Evolutionary conservation across 2,797 vertebrate species (phyloP).

Genomic region (Eptatretus atami): DNA sequence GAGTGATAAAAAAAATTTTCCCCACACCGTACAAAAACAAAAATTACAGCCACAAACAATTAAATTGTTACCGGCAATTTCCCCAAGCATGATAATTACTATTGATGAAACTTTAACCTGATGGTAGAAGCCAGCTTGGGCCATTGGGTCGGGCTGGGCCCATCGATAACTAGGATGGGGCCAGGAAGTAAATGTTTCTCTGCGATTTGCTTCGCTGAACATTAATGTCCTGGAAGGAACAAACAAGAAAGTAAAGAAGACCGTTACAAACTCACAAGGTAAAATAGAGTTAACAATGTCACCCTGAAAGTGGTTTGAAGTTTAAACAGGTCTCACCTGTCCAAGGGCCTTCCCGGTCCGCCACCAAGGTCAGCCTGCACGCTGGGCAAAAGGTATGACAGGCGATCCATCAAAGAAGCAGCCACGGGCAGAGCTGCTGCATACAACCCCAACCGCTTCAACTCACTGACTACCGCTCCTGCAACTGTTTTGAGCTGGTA

Average conservation of each 20-base stretch:
- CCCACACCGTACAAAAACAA: conserved; percentile 5
- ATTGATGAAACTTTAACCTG: conserved; percentile 24
- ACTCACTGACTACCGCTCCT: conserved; percentile 67
- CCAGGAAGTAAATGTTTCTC: conserved; percentile 95
- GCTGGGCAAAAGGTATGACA: conserved; percentile 95
- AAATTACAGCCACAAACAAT: neutral
- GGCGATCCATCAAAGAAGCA: conserved; percentile 93
- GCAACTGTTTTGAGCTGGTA: conserved; percentile 71
- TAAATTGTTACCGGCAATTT: conserved; percentile 8
- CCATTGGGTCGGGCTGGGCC: conserved; percentile 97
- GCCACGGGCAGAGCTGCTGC: conserved; percentile 92
- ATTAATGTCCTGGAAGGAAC: conserved; percentile 43
- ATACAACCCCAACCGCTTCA: conserved; percentile 99
- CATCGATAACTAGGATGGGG: conserved; percentile 86
- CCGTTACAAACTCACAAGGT: neutral
- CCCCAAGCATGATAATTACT: too few relatives aligned
- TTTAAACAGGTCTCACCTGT: conserved; percentile 26
- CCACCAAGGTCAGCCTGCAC: conserved; percentile 75
- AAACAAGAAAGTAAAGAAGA: neutral
- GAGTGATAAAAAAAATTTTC: neutral
- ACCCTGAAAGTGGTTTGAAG: neutral
- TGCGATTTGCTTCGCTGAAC: conserved; percentile 94
- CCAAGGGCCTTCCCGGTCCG: conserved; percentile 79
- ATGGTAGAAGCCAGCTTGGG: conserved; percentile 96
- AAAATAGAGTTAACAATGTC: too few relatives aligned